These are phyloP conservation scores for Drosophila bipectinata DNA, from an alignment of 1,140 invertebrate species.

Conservation along the genomic window DNA sequence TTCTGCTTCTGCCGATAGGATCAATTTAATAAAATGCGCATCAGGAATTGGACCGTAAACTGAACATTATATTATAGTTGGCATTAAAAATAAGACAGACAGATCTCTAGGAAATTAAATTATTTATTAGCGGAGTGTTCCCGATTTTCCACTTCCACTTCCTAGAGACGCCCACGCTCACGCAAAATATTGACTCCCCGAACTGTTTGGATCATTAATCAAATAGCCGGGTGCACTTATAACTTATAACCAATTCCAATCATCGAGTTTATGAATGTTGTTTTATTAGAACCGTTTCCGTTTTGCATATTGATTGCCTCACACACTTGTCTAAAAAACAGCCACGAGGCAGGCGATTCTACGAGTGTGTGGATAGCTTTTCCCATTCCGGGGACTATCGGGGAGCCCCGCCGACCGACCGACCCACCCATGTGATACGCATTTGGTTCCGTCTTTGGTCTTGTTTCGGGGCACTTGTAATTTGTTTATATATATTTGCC, in stretches of 20 bases:
- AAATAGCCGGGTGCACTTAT: slow-evolving; percentile 40
- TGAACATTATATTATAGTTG: too few relatives aligned
- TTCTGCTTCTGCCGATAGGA: slow-evolving; percentile 17
- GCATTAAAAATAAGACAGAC: too few relatives aligned
- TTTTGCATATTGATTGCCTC: slow-evolving; percentile 63
- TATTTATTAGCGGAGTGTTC: neutral
- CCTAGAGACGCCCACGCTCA: slow-evolving; percentile 9
- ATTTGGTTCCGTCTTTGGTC: slow-evolving; percentile 42
- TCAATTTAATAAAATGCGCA: slow-evolving; percentile 54
- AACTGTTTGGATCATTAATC: slow-evolving; percentile 40
- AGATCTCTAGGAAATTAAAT: slow-evolving; percentile 14
- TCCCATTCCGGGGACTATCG: slow-evolving; percentile 21
- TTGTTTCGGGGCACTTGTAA: slow-evolving; percentile 66
- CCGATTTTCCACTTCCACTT: slow-evolving; percentile 26
- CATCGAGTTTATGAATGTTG: slow-evolving; percentile 33
- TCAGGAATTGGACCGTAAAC: slow-evolving; percentile 14
- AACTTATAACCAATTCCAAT: slow-evolving; percentile 50
- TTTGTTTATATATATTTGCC: slow-evolving; percentile 46
- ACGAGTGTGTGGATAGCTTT: slow-evolving; percentile 14
- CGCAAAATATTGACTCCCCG: neutral
- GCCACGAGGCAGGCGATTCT: slow-evolving; percentile 1
- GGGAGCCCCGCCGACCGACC: neutral
- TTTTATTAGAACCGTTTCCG: slow-evolving; percentile 49
- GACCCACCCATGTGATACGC: slow-evolving; percentile 28
- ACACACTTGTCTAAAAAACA: slow-evolving; percentile 9